phyloP scores from a whole-genome alignment of 2,797 vertebrate genomes.

The Muscicapa striata region DNA sequence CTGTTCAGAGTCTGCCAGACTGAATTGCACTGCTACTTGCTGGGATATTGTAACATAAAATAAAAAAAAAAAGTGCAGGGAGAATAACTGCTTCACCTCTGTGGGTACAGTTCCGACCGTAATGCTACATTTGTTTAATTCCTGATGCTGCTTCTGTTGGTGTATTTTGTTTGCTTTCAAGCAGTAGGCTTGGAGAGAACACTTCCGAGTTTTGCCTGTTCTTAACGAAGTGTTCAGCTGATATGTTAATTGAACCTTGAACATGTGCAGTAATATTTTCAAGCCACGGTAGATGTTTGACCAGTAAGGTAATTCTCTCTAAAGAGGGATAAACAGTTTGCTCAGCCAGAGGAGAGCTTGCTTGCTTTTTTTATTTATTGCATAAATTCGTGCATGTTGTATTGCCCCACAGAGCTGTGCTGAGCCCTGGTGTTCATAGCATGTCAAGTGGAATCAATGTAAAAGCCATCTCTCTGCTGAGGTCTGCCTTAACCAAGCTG shows the following conservation, averaged over 20 bases:
- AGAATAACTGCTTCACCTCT: background rate
- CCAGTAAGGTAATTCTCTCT: background rate
- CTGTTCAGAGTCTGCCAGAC: background rate
- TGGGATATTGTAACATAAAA: background rate
- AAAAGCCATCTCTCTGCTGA: background rate
- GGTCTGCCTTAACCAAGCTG: background rate
- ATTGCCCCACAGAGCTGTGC: background rate
- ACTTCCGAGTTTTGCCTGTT: background rate
- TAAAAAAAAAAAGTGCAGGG: background rate
- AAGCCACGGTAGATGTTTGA: background rate
- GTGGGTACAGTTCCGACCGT: background rate
- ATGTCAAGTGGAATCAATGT: background rate
- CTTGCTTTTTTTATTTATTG: background rate
- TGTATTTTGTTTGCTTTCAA: background rate
- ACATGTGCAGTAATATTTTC: background rate
- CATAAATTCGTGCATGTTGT: rapidly evolving
- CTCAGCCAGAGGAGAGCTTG: background rate
- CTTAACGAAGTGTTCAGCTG: background rate
- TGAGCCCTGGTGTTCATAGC: background rate
- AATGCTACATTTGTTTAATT: background rate
- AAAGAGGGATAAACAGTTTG: background rate
- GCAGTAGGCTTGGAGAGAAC: background rate
- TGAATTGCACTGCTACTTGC: background rate
- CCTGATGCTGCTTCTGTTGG: background rate
- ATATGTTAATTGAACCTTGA: background rate